These are phyloP conservation scores for Spondyliosoma cantharus DNA, from an alignment of 2,797 vertebrate genomes.

Conservation along the genomic window DNA sequence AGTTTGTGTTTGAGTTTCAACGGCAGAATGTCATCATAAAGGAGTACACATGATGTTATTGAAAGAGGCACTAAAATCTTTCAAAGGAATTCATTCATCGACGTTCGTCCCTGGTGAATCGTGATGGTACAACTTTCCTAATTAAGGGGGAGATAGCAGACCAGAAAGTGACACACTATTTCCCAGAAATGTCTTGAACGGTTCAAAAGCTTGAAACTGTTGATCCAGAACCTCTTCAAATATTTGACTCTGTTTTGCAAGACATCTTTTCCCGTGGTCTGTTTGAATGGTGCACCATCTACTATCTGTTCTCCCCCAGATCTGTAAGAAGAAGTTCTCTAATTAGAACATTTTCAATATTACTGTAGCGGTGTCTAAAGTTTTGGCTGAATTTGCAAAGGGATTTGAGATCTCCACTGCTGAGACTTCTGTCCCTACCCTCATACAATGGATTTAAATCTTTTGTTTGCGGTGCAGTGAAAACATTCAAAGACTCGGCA, in stretches of 20 bases:
- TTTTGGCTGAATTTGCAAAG: background rate
- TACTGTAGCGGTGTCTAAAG: too few species aligned
- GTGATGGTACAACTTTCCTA: constrained; percentile 36
- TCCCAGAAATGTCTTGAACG: constrained; percentile 26
- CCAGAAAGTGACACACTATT: constrained; percentile 26
- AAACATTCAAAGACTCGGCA: background rate
- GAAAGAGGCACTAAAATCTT: constrained; percentile 62
- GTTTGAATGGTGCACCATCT: background rate
- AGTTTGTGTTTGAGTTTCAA: constrained; percentile 78
- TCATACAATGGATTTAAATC: background rate
- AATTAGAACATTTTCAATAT: background rate
- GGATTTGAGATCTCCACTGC: background rate
- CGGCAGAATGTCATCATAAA: constrained; percentile 75
- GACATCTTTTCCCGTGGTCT: background rate
- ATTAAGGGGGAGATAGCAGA: constrained; percentile 51
- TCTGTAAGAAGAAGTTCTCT: background rate
- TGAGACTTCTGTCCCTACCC: background rate
- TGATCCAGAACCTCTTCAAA: constrained; percentile 24
- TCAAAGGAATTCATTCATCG: constrained; percentile 73
- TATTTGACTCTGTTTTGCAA: constrained; percentile 24
- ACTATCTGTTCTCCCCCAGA: background rate
- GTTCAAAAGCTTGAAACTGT: constrained; percentile 36
- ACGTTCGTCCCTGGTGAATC: constrained; percentile 42
- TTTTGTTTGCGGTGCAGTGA: constrained; percentile 2
- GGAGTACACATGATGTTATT: constrained; percentile 72